These are phyloP conservation scores for Onychomys torridus DNA, from an alignment of 2,797 vertebrate genomes.

Conservation along the genomic window DNA sequence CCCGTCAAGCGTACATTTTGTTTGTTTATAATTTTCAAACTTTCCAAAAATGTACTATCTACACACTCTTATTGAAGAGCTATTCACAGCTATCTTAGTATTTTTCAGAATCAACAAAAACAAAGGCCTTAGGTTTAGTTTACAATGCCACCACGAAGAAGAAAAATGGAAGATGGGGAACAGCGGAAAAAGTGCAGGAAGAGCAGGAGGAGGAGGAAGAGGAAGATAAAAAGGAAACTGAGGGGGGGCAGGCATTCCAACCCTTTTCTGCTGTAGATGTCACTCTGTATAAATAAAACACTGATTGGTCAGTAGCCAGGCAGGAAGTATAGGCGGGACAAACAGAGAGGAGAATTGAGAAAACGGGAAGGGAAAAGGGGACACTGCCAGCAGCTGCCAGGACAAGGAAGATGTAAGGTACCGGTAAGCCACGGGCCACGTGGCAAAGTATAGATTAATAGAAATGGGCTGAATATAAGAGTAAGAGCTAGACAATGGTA, in stretches of 20 bases:
- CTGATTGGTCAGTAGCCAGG: no score
- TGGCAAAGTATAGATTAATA: no score
- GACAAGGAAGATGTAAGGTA: no score
- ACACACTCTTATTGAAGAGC: not conserved
- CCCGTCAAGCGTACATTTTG: slow-evolving; percentile 11
- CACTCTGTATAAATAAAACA: no score
- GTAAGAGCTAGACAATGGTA: no score
- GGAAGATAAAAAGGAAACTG: not conserved
- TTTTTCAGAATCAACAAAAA: not conserved
- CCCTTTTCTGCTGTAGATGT: no score
- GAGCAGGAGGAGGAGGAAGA: not conserved
- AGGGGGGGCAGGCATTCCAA: not conserved
- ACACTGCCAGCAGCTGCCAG: no score
- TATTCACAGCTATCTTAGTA: not conserved
- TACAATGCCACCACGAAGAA: not conserved
- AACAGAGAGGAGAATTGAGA: no score
- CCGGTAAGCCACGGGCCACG: no score
- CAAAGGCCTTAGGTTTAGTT: not conserved
- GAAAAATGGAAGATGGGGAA: not conserved
- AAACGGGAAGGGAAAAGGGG: no score
- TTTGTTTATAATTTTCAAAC: not conserved
- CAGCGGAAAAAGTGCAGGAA: not conserved
- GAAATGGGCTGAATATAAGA: no score
- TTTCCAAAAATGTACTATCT: not conserved
- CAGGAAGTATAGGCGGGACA: no score